phyloP scores from a whole-genome alignment of 2,888 invertebrate genomes.

The Colostygia pectinataria region DNA sequence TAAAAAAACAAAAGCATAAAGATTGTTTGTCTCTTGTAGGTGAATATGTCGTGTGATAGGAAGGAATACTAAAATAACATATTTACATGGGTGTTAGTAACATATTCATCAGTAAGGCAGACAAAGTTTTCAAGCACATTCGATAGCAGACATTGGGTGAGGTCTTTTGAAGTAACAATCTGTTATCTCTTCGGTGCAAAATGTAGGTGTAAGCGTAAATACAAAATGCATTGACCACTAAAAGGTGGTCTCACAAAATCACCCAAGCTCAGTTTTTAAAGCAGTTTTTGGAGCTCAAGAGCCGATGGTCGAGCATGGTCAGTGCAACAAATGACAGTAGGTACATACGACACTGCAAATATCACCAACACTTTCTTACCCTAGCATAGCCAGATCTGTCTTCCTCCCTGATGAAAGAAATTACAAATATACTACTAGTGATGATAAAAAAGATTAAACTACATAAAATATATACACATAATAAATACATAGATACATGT shows the following conservation, averaged over 20 bases:
- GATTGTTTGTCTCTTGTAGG: constrained; percentile 38
- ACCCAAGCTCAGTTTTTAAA: constrained; percentile 52
- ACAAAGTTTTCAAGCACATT: constrained; percentile 68
- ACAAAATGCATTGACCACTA: constrained; percentile 53
- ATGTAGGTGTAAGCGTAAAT: constrained; percentile 59
- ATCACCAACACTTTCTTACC: constrained; percentile 79
- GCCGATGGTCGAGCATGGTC: constrained; percentile 41
- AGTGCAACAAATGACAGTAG: constrained; percentile 64
- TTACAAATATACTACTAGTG: constrained; percentile 56
- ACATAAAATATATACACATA: constrained; percentile 45
- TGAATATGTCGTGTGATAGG: constrained; percentile 35
- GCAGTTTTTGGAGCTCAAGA: constrained; percentile 42
- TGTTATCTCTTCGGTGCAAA: constrained; percentile 45
- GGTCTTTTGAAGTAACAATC: constrained; percentile 30
- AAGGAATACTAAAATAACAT: constrained; percentile 49
- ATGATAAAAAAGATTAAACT: constrained; percentile 44
- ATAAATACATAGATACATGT: constrained; percentile 34
- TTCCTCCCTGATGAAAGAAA: constrained; percentile 84
- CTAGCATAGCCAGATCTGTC: constrained; percentile 82
- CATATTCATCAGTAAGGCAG: constrained; percentile 80
- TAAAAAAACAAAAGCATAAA: constrained; percentile 69
- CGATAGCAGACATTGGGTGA: constrained; percentile 50
- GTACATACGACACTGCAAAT: constrained; percentile 59
- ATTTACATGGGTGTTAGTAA: constrained; percentile 58
- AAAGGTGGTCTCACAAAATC: constrained; percentile 29